Conservation (phyloP, 1,140 invertebrate genomes). For the Trichomalopsis sarcophagae region DNA sequence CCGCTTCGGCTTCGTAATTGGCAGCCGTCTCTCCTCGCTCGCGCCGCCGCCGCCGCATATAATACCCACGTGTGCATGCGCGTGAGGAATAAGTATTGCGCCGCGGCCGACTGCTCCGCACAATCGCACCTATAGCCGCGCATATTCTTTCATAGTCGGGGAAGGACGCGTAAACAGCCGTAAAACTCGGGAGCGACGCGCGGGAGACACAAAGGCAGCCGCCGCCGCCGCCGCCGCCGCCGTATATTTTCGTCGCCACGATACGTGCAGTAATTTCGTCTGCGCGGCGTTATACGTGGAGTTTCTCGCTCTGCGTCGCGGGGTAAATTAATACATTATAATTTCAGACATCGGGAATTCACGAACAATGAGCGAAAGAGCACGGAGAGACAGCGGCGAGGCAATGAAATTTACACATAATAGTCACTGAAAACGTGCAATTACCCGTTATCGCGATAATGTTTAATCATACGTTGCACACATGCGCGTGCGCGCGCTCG, state of each 20-base stretch:
- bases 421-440: conserved; percentile 46
- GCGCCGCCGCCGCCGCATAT: neutral
- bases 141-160: neutral
- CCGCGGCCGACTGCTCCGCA: neutral
- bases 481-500: conserved; percentile 11
- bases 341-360: conserved; percentile 49
- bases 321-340: conserved; percentile 49
- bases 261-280: conserved; percentile 35
- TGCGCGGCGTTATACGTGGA: neutral
- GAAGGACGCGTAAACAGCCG: neutral
- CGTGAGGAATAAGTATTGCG: neutral
- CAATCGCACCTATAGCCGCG: neutral
- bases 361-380: conserved; percentile 39
- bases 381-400: conserved; percentile 38
- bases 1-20: conserved; percentile 47
- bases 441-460: conserved; percentile 53
- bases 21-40: conserved; percentile 31
- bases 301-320: conserved; percentile 34
- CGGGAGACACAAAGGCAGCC: neutral
- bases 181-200: conserved; percentile 25
- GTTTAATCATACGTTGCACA: conserved; percentile 51
- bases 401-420: conserved; percentile 54
- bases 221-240: conserved; percentile 9
- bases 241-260: conserved; percentile 35
- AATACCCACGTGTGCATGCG: neutral